Conservation (phyloP, 2,888 invertebrate species). For the Listrodromus nycthemerus region DNA sequence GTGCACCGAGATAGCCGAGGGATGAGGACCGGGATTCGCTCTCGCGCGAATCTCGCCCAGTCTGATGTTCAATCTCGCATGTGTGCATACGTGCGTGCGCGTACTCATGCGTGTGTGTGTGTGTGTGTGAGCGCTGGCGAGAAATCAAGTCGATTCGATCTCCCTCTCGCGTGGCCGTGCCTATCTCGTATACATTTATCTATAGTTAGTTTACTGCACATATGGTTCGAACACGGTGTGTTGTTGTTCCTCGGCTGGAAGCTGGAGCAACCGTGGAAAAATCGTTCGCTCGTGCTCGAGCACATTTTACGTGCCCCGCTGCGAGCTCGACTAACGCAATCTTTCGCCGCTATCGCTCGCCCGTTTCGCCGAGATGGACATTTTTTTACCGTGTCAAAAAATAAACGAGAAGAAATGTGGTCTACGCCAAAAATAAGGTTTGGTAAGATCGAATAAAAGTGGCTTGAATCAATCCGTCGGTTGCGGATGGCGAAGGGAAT, state of each 20-base stretch:
- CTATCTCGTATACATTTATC: constrained; percentile 28
- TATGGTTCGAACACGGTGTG: constrained; percentile 18
- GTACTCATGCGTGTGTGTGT: too few species aligned
- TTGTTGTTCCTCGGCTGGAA: constrained; percentile 25
- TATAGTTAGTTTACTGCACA: constrained; percentile 28
- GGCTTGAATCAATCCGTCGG: too few species aligned
- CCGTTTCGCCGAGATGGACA: constrained; percentile 3
- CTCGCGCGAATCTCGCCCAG: constrained; percentile 29
- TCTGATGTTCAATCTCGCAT: constrained; percentile 58
- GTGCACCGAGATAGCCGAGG: constrained; percentile 51
- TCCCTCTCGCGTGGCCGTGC: constrained; percentile 58
- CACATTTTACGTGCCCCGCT: constrained; percentile 19
- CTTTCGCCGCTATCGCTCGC: constrained; percentile 62
- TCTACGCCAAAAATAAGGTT: too few species aligned
- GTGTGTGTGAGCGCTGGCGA: constrained; percentile 49
- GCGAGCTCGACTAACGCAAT: constrained; percentile 54
- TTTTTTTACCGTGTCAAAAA: not conserved
- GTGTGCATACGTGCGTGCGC: not conserved
- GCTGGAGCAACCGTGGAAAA: constrained; percentile 24
- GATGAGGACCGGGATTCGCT: constrained; percentile 54
- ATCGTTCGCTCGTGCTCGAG: constrained; percentile 49
- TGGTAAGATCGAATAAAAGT: too few species aligned
- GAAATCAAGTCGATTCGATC: constrained; percentile 71
- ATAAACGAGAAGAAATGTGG: not conserved
- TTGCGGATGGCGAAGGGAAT: too few species aligned